Evolutionary conservation across 37 sponge, comb jelly and placozoan species (phyloP), one percentile per base, ranked within the genome.

Genomic region (Dysidea cf. avara): DNA sequence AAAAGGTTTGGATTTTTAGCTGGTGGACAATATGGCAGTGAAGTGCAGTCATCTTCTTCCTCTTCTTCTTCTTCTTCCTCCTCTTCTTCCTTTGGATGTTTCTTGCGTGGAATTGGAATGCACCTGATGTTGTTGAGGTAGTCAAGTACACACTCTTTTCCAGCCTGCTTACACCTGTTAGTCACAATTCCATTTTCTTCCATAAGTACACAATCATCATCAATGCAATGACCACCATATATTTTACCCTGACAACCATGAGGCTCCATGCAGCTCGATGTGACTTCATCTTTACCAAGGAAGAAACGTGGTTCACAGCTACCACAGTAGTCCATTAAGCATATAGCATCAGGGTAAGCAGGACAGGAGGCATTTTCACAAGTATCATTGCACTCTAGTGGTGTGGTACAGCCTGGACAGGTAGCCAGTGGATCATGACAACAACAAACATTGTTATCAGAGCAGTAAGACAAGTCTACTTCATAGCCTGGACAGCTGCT

Each of bases 311-410:
- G 46, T 9, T 71, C 57, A 30, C 71, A 71, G 38, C 71, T 53
- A 0, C 71, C 71, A 54, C 71, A 43, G 46, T 43, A 71, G 21
- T 29, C 30, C 17, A 3, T 28, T 17, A 30, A 9, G 38, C 71
- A 71, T 13, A 29, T 24, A 54, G 71, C 71, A 22, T n/a, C 56
- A 14, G 71, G 71, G 38, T 71, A 54, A 36, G 55, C 38, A 29
- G 71, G 71, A 38, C 71, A 71, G 1, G 56, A 53, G 20, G n/a
- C 31, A 30, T 17, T 56, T 0, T 38, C 28, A 54, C 71, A 71
- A 1, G 56, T 39, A 51, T 71, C 56, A 3, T 37, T 32, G 28
- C 71, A 71, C 36, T 34, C 22, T 54, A 7, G 3, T 21, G 71
- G 71, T 3, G 12, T 0, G 0, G 56, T 54, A 54, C 71, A 71